Conservation (phyloP, 2,797 vertebrate species). For the Enteromius afrohamiltoni region DNA sequence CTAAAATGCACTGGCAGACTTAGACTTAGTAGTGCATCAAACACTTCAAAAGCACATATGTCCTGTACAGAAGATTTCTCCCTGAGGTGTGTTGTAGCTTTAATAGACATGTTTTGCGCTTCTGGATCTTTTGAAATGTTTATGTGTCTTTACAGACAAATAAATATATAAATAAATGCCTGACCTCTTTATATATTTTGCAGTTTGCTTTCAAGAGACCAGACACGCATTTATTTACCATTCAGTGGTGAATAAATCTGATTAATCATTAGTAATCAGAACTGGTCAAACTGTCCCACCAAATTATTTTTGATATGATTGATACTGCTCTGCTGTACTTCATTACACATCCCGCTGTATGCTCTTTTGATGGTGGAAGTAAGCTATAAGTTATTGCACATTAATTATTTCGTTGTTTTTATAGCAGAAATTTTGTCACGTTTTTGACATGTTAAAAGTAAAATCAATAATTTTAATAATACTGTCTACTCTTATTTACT, state of each 20-base stretch:
- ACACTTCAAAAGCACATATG: slow-evolving; percentile 6
- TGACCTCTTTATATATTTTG: background rate
- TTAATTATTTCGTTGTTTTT: background rate
- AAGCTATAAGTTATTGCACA: background rate
- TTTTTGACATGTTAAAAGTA: background rate
- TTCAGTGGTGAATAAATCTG: background rate
- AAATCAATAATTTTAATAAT: background rate
- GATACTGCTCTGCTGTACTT: background rate
- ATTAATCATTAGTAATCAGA: background rate
- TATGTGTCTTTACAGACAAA: background rate
- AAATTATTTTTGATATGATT: background rate
- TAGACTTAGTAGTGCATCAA: slow-evolving; percentile 7
- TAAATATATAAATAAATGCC: background rate
- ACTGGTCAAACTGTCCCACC: background rate
- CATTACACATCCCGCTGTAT: background rate
- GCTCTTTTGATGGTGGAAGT: background rate
- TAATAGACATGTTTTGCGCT: background rate
- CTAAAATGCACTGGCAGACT: background rate
- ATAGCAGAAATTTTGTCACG: background rate
- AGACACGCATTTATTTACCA: background rate
- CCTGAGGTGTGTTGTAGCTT: background rate
- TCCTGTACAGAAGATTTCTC: background rate
- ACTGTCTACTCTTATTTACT: background rate
- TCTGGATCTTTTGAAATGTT: background rate
- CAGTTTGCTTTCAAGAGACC: slow-evolving; percentile 11